These are phyloP conservation scores for Mus spicilegus DNA, from an alignment of 2,113 vertebrate species.

Conservation along the genomic window DNA sequence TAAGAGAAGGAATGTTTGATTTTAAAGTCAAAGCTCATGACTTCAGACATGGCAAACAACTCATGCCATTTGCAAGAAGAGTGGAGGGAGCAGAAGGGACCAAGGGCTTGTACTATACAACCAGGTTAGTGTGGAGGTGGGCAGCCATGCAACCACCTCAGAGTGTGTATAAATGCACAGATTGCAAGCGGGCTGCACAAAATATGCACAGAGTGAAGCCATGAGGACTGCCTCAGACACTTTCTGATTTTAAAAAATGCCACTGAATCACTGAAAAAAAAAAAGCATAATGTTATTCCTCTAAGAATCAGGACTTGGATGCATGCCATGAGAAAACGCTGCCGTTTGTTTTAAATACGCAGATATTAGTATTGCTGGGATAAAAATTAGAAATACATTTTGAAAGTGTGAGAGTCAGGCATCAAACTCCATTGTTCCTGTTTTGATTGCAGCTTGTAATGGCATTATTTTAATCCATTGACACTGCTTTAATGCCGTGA, in stretches of 20 bases:
- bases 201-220: accelerated
- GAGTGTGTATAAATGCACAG: accelerated
- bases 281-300: not conserved
- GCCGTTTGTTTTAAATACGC: conserved; percentile 30
- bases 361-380: conserved; percentile 49
- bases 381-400: conserved; percentile 59
- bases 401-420: conserved; percentile 29
- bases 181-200: no score
- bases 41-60: not conserved
- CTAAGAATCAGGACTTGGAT: not conserved
- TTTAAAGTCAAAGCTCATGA: not conserved
- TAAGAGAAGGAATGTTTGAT: not conserved
- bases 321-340: not conserved
- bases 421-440: conserved; percentile 54
- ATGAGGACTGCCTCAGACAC: not conserved
- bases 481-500: conserved; percentile 64
- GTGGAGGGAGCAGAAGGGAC: accelerated
- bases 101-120: accelerated
- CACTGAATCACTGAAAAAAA: not conserved
- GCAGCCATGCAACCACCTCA: not conserved
- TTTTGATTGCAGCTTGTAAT: conserved; percentile 67
- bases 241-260: not conserved
- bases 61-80: not conserved
- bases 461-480: conserved; percentile 65
- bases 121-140: no score